Percentiles rank a stretch among this genome's conserved stretches.
These are phyloP conservation scores for Drosophila tsacasi DNA, from an alignment of 1,140 invertebrate genomes.

Conservation along the genomic window DNA sequence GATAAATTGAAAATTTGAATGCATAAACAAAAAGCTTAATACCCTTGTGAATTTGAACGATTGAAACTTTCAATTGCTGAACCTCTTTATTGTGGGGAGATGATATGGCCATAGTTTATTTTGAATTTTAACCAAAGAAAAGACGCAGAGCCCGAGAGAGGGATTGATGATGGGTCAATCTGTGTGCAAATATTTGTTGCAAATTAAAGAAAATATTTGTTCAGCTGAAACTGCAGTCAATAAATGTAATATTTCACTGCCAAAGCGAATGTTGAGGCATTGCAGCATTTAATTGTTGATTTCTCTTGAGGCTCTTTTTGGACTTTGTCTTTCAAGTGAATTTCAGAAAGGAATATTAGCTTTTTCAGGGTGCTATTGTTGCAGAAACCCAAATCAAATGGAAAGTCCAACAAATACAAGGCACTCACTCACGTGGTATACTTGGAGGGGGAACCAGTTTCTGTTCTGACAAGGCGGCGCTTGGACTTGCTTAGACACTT, in stretches of 20 bases:
- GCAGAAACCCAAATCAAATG: neutral
- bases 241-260: conserved; percentile 15
- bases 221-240: conserved; percentile 10
- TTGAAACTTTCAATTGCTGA: conserved; percentile 9
- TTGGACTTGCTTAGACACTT: conserved; percentile 68
- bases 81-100: neutral
- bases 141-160: neutral
- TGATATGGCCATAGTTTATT: conserved; percentile 1
- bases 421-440: conserved; percentile 39
- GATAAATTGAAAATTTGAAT: conserved; percentile 19
- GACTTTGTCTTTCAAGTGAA: conserved; percentile 1
- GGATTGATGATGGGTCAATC: conserved; percentile 1
- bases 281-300: conserved; percentile 5
- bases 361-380: neutral
- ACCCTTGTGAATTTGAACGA: conserved; percentile 3
- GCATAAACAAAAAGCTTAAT: conserved; percentile 19
- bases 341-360: neutral
- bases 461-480: conserved; percentile 55
- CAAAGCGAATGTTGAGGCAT: neutral
- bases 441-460: conserved; percentile 37
- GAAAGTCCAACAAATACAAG: conserved; percentile 5
- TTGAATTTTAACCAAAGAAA: neutral
- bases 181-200: conserved; percentile 3
- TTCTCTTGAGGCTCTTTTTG: neutral
- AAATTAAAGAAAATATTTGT: conserved; percentile 5